These are phyloP conservation scores for Montipora capitata DNA, from an alignment of 92 coral and sea anemone genomes.

Conservation along the genomic window DNA sequence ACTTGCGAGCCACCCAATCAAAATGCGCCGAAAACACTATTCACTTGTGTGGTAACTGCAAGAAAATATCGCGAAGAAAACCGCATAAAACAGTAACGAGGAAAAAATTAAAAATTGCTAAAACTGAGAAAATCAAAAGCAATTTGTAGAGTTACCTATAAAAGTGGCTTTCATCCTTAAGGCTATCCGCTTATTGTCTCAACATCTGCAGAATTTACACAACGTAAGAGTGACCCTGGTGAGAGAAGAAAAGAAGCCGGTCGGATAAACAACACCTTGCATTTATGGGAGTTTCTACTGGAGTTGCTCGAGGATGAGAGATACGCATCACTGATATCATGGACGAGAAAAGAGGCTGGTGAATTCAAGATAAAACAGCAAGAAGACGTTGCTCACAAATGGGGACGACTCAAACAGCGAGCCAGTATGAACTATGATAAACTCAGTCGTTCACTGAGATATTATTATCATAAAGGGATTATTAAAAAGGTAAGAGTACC, in stretches of 20 bases:
- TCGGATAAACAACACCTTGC: constrained; percentile 89
- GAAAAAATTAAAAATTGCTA: too few relatives aligned
- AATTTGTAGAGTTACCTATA: too few relatives aligned
- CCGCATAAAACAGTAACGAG: too few relatives aligned
- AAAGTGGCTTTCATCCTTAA: too few relatives aligned
- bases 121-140: too few relatives aligned
- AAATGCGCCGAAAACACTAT: too few relatives aligned
- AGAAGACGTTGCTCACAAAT: constrained; percentile 91
- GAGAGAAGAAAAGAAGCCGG: constrained; percentile 41
- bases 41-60: too few relatives aligned
- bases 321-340: constrained; percentile 81
- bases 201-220: constrained; percentile 2
- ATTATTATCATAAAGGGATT: constrained; percentile 92
- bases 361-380: constrained; percentile 92
- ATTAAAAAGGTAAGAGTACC: constrained; percentile 83
- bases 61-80: too few relatives aligned
- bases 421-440: constrained; percentile 95
- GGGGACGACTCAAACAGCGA: constrained; percentile 93
- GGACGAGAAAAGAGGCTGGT: constrained; percentile 89
- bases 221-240: constrained; percentile 1
- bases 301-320: constrained; percentile 90
- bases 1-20: too few relatives aligned
- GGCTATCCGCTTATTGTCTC: not conserved
- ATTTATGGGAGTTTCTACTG: constrained; percentile 95
- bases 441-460: constrained; percentile 91